Evolutionary conservation across 2,113 vertebrate genomes (phyloP).

Genomic region (Pseudorasbora parva): DNA sequence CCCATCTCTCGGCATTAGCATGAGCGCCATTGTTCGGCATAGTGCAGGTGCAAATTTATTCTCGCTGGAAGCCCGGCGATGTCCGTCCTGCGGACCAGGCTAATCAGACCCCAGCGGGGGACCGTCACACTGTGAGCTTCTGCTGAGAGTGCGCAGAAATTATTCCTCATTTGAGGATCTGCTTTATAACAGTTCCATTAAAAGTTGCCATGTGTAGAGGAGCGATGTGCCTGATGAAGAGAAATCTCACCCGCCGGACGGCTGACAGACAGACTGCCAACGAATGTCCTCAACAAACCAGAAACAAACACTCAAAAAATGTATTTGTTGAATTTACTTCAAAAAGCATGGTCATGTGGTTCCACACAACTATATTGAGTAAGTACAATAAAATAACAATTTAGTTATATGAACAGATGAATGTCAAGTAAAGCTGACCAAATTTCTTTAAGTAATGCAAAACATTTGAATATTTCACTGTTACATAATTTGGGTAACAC

Average conservation of each 20-base stretch:
- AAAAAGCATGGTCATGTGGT: too few relatives aligned
- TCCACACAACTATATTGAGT: too few relatives aligned
- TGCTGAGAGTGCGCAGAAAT: constrained; percentile 87
- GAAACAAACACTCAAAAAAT: too few relatives aligned
- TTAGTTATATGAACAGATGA: too few relatives aligned
- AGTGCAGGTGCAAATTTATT: constrained; percentile 92
- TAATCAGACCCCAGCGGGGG: constrained; percentile 90
- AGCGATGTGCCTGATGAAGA: constrained; percentile 81
- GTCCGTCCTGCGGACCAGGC: constrained; percentile 84
- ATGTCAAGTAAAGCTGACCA: too few relatives aligned
- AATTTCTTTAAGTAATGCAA: too few relatives aligned
- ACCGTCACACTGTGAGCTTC: constrained; percentile 83
- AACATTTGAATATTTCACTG: too few relatives aligned
- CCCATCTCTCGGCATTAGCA: constrained; percentile 74
- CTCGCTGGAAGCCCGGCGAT: constrained; percentile 82
- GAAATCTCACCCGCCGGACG: constrained; percentile 81
- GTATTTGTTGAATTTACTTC: too few relatives aligned
- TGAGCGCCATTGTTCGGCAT: constrained; percentile 76
- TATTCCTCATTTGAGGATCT: constrained; percentile 91
- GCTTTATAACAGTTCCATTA: constrained; percentile 93
- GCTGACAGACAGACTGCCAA: constrained; percentile 56
- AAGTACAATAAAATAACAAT: too few relatives aligned
- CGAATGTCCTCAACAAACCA: not conserved
- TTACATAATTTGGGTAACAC: too few relatives aligned
- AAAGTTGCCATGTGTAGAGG: constrained; percentile 80